phyloP scores from a whole-genome alignment of 1,140 invertebrate genomes.

The Hypothenemus hampei region DNA sequence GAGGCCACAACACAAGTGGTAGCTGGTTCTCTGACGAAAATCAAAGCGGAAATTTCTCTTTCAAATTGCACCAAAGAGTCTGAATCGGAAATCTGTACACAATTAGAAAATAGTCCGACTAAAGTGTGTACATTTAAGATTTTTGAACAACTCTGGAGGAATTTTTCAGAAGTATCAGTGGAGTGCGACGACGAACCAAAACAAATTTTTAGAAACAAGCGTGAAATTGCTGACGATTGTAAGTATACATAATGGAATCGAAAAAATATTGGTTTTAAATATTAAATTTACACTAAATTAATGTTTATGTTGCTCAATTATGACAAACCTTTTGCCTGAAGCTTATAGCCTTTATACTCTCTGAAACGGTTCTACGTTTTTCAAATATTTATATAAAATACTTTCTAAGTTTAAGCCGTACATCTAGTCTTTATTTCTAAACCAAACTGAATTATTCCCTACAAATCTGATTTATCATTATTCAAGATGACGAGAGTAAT shows the following conservation, averaged over 20 bases:
- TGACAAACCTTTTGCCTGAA: too few species aligned
- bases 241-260: too few species aligned
- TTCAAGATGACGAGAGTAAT: too few species aligned
- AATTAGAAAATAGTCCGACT: not conserved
- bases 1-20: slow-evolving; percentile 18
- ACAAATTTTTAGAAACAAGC: slow-evolving; percentile 4
- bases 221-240: not conserved
- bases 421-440: too few species aligned
- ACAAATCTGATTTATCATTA: too few species aligned
- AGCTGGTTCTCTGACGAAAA: slow-evolving; percentile 4
- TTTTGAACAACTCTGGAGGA: slow-evolving; percentile 24
- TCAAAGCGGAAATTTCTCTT: slow-evolving; percentile 20
- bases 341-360: too few species aligned
- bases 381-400: too few species aligned
- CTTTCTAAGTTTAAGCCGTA: too few species aligned
- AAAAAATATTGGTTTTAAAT: too few species aligned
- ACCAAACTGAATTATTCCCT: too few species aligned
- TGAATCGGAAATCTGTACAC: slow-evolving; percentile 7
- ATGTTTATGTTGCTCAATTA: not conserved
- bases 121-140: slow-evolving; percentile 25
- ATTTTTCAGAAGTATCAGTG: slow-evolving; percentile 20
- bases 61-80: slow-evolving; percentile 24
- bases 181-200: slow-evolving; percentile 15
- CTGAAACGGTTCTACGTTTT: too few species aligned
- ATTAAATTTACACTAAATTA: not conserved